These are phyloP conservation scores for Aphidoletes aphidimyza DNA, from an alignment of 2,888 invertebrate genomes.

Conservation along the genomic window DNA sequence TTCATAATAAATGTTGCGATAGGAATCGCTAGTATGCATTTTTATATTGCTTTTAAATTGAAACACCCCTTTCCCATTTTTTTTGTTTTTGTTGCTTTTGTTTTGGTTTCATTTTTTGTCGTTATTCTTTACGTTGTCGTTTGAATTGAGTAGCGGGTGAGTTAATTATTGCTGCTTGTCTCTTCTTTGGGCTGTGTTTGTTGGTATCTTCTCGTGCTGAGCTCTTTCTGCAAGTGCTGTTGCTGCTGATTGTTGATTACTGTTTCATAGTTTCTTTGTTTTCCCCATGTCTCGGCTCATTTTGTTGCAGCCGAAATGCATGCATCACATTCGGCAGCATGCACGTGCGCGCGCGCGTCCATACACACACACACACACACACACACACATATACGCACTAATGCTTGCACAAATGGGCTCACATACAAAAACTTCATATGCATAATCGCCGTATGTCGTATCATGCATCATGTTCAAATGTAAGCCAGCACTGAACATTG, in stretches of 20 bases:
- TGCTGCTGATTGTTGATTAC: neutral
- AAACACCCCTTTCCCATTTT: conserved; percentile 19
- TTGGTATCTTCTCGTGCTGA: neutral
- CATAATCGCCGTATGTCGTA: conserved; percentile 30
- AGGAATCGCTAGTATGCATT: conserved; percentile 21
- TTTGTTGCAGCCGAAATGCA: neutral
- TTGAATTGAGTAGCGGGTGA: neutral
- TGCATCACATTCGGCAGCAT: too few species aligned
- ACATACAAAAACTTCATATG: neutral
- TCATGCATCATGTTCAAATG: neutral
- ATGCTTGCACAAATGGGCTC: too few species aligned
- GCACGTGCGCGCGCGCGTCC: neutral
- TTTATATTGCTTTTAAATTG: conserved; percentile 22
- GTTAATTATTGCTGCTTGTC: conserved; percentile 45
- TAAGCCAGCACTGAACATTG: neutral
- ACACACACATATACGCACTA: neutral
- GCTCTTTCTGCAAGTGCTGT: neutral
- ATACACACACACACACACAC: neutral
- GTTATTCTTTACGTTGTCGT: too few species aligned
- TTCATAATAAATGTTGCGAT: conserved; percentile 35
- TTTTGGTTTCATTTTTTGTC: neutral
- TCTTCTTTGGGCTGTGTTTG: neutral
- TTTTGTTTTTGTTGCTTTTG: too few species aligned
- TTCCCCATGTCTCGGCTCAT: neutral
- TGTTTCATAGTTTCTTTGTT: neutral